Conservation (phyloP, 64 coral and sea anemone species). For the Hydrozoanthus tunicans region DNA sequence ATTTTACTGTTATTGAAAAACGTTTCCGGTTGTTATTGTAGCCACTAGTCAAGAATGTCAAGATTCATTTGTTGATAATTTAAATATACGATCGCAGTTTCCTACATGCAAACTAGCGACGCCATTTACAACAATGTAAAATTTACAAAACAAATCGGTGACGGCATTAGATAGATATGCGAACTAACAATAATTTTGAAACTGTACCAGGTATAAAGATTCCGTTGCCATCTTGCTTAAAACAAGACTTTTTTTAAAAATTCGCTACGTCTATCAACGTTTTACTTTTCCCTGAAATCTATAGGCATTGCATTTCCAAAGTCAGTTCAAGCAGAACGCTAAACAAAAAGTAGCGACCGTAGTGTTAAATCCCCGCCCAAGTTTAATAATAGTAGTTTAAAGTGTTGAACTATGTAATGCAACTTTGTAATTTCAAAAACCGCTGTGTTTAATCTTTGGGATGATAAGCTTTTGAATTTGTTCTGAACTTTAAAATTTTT, state of each 20-base stretch:
- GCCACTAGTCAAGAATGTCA: background rate
- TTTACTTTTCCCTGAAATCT: background rate
- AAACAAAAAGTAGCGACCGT: no score
- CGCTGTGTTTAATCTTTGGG: background rate
- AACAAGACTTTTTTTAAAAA: background rate
- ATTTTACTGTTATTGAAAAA: constrained; percentile 27
- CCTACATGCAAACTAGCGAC: background rate
- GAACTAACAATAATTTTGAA: background rate
- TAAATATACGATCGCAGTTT: background rate
- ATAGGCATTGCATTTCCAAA: background rate
- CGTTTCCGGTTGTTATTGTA: constrained; percentile 36
- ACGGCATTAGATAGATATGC: background rate
- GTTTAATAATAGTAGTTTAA: background rate
- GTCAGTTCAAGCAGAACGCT: no score
- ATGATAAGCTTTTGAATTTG: no score
- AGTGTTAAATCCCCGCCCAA: background rate
- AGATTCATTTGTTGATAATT: background rate
- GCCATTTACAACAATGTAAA: background rate
- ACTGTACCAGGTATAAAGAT: constrained; percentile 15
- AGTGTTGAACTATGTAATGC: background rate
- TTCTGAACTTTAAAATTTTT: background rate
- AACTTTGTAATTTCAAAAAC: background rate
- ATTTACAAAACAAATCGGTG: constrained; percentile 1
- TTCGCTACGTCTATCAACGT: background rate
- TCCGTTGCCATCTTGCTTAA: background rate